Evolutionary conservation across 2,888 invertebrate species (phyloP).

Genomic region (Globia sparganii): DNA sequence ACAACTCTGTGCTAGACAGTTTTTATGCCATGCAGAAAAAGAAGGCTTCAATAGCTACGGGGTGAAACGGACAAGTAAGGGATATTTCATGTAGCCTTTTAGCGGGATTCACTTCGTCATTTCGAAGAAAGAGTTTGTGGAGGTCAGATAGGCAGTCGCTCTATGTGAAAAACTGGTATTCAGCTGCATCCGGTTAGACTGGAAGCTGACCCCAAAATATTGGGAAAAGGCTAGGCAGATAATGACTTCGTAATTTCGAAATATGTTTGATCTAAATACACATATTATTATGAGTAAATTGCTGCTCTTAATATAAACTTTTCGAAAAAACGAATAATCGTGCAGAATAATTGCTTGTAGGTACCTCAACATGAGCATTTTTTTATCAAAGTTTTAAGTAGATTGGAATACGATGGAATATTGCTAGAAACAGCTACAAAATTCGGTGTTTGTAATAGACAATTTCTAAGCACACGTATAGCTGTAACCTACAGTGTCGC

Average conservation of each 20-base stretch:
- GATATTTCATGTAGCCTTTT: not conserved
- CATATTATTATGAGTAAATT: not conserved
- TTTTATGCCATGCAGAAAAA: constrained; percentile 32
- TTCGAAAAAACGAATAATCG: not conserved
- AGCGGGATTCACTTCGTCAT: not conserved
- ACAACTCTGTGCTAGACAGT: constrained; percentile 17
- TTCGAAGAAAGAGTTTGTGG: too few species aligned
- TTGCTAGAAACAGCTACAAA: not conserved
- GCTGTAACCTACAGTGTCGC: not conserved
- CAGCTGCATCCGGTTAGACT: too few species aligned
- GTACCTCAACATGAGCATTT: not conserved
- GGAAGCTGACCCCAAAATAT: too few species aligned
- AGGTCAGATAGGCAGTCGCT: too few species aligned
- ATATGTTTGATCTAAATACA: not conserved
- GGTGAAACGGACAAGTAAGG: constrained; percentile 15
- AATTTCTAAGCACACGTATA: too few species aligned
- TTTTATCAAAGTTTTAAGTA: not conserved
- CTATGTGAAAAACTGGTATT: too few species aligned
- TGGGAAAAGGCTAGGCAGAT: too few species aligned
- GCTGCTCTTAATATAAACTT: not conserved
- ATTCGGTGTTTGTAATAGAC: not conserved
- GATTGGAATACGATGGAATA: not conserved
- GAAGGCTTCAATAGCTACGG: constrained; percentile 19
- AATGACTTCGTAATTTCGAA: not conserved
- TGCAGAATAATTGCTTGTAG: too few species aligned